Base-by-base conservation (phyloP, 2,797 vertebrate genomes). In the Spizella passerina region DNA sequence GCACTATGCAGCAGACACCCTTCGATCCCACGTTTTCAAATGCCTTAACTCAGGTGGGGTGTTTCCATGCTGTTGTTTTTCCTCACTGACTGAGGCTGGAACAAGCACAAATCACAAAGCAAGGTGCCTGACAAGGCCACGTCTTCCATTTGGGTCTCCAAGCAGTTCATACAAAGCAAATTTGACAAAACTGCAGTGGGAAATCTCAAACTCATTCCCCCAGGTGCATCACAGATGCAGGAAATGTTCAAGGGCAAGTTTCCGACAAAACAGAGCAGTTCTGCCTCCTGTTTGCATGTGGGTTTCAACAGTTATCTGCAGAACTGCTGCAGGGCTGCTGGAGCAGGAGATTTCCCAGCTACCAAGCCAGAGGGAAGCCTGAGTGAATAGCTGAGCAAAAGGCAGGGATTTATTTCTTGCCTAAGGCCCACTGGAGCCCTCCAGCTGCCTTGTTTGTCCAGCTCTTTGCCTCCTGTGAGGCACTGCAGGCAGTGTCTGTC, bases 1-100 rank as follows among this genome's bases (percentile, higher is more conserved):
- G 26, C 4, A 12, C 69, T 64, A 57, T 29, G 20, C 2, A 69
- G 46, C 3, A 0, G 36, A 5, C 30, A 71, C 0, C 0, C 13
- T 17, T 59, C 7, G 0, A 16, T 47, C 39, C 23, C 52, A n/a
- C 16, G 0, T 86, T 88, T 88, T 46, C 49, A 60, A 2, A 3
- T 0, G 3, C 49, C 77, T 70, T 27, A 22, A 46, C 34, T 60
- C 47, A 52, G 80, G 65, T 21, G 32, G 7, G 18, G 30, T 34
- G 29, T 36, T 86, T 50, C 19, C 34, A 38, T 36, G 34, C 19
- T 30, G 4, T 8, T 77, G 27, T 77, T 73, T 79, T 73, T 26
- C 69, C 41, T 64, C 32, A 8, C 34, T 9, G 4, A 24, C n/a
- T 38, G n/a, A 82, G 27, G 29, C 0, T 82, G 61, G 39, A 92